These are phyloP conservation scores for Cariama cristata DNA, from an alignment of 2,113 vertebrate species.

Conservation along the genomic window DNA sequence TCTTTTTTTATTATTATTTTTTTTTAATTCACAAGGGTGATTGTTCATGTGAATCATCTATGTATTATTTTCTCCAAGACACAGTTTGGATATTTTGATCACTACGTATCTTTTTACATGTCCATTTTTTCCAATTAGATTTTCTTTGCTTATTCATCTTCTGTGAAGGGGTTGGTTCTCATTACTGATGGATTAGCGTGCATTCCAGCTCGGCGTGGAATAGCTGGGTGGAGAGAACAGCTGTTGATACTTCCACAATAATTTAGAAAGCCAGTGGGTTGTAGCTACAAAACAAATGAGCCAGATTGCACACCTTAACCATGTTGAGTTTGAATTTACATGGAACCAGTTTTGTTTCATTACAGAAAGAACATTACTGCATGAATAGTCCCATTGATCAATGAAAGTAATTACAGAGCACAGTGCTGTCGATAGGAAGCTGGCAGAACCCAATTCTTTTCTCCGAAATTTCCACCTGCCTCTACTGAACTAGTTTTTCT, in stretches of 20 bases:
- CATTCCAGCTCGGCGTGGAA: background rate
- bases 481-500: background rate
- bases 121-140: background rate
- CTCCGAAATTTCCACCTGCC: background rate
- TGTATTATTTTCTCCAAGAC: background rate
- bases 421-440: background rate
- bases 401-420: background rate
- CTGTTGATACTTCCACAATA: conserved; percentile 8
- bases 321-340: background rate
- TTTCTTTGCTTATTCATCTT: conserved; percentile 1
- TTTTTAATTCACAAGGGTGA: background rate
- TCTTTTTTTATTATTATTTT: background rate
- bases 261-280: conserved; percentile 31
- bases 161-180: background rate
- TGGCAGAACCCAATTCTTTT: background rate
- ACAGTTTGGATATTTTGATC: background rate
- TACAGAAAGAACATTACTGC: background rate
- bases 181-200: background rate
- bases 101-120: background rate
- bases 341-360: background rate
- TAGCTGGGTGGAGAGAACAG: conserved; percentile 19
- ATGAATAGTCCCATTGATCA: background rate
- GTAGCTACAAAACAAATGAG: conserved; percentile 10
- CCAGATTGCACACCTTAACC: background rate
- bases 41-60: background rate